Evolutionary conservation across 2,113 vertebrate genomes (phyloP).

Genomic region (Atherinomorus stipes): DNA sequence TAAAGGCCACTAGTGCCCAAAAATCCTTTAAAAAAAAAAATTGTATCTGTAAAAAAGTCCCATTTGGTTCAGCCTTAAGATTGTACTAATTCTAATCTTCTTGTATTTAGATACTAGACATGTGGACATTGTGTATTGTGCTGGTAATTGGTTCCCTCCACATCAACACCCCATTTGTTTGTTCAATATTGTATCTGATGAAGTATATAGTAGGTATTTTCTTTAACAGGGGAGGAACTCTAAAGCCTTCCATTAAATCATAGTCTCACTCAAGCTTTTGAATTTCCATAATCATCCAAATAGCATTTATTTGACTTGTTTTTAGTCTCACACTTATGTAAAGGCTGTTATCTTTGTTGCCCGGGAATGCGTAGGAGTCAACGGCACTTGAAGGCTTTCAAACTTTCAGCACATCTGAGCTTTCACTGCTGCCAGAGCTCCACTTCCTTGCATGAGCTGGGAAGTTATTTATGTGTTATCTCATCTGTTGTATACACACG

Average conservation of each 20-base stretch:
- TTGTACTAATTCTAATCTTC: neutral
- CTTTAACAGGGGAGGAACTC: conserved; percentile 38
- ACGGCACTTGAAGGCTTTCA: conserved; percentile 22
- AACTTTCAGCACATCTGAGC: conserved; percentile 25
- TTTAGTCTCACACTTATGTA: conserved; percentile 11
- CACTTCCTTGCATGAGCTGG: neutral
- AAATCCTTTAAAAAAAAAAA: too few species aligned
- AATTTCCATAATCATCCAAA: conserved; percentile 39
- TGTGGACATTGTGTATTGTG: neutral
- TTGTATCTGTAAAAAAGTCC: neutral
- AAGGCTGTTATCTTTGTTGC: conserved; percentile 8
- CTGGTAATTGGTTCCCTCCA: neutral
- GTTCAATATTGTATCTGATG: neutral
- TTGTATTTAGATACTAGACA: neutral
- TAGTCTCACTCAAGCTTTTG: neutral
- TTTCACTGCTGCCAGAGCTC: neutral
- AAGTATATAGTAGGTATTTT: neutral
- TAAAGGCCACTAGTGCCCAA: too few species aligned
- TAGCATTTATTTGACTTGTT: conserved; percentile 18
- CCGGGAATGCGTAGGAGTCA: conserved; percentile 27
- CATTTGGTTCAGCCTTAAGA: neutral
- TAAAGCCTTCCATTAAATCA: conserved; percentile 2
- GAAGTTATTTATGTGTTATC: conserved; percentile 32
- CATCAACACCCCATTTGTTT: neutral
- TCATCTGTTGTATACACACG: conserved; percentile 12